phyloP scores from a whole-genome alignment of 2,888 invertebrate species.

The Helicoverpa assulta region DNA sequence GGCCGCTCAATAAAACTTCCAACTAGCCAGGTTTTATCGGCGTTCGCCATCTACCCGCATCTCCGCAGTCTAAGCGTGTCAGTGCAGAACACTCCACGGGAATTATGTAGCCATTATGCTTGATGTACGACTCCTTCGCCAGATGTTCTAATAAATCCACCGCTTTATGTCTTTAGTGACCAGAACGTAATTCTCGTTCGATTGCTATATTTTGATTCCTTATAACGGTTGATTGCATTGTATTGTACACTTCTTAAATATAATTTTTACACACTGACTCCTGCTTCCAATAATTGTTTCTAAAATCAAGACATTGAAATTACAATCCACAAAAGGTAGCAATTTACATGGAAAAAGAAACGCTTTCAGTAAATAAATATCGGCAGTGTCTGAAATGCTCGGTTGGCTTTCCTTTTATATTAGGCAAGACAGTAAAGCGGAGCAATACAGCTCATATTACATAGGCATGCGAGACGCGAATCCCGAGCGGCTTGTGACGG shows the following conservation, averaged over 20 bases:
- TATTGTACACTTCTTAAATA: not conserved
- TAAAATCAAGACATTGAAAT: constrained; percentile 20
- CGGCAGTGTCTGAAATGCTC: constrained; percentile 24
- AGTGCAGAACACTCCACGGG: constrained; percentile 78
- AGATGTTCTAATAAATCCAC: constrained; percentile 73
- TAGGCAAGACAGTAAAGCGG: constrained; percentile 51
- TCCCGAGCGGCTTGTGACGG: constrained; percentile 70
- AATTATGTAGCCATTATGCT: constrained; percentile 82
- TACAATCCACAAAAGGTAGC: not conserved
- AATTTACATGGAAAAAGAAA: constrained; percentile 13
- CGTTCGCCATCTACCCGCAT: constrained; percentile 82
- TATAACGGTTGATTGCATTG: constrained; percentile 16
- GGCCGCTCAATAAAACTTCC: constrained; percentile 84
- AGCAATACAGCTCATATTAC: constrained; percentile 71
- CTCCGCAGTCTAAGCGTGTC: constrained; percentile 80
- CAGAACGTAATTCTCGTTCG: constrained; percentile 32
- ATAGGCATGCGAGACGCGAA: constrained; percentile 68
- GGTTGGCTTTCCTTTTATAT: constrained; percentile 54
- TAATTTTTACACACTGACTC: not conserved
- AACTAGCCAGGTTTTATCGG: constrained; percentile 76
- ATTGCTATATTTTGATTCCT: constrained; percentile 48
- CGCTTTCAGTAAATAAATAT: constrained; percentile 32
- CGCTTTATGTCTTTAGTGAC: constrained; percentile 48
- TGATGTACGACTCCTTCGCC: constrained; percentile 75
- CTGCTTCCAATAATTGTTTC: not conserved